Conservation (phyloP, 1,140 invertebrate genomes). For the Meteorus sp. region DNA sequence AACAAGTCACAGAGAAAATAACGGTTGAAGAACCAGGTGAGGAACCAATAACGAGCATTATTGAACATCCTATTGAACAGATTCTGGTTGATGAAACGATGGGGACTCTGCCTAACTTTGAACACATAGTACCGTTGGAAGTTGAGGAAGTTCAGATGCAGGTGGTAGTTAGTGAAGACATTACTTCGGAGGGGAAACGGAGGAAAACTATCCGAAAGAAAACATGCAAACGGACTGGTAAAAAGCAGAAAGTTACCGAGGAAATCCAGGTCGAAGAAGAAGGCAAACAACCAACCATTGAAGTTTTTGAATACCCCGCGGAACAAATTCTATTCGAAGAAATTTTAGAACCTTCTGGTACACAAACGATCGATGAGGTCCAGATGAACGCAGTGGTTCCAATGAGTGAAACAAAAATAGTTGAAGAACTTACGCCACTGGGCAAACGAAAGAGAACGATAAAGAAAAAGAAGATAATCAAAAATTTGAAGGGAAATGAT, state of each 20-base stretch:
- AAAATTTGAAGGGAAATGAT: conserved; percentile 33
- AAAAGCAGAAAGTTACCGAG: conserved; percentile 54
- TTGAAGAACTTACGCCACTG: conserved; percentile 30
- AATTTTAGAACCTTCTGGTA: conserved; percentile 19
- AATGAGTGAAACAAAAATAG: conserved; percentile 45
- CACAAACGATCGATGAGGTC: conserved; percentile 44
- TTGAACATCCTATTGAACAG: conserved; percentile 33
- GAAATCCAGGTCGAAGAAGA: conserved; percentile 59
- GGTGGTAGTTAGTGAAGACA: conserved; percentile 28
- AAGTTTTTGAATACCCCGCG: conserved; percentile 20
- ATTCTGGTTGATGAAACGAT: conserved; percentile 26
- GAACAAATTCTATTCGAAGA: conserved; percentile 29
- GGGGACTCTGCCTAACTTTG: conserved; percentile 1
- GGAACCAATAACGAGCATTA: conserved; percentile 45
- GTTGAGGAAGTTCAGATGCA: conserved; percentile 22
- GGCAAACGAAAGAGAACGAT: conserved; percentile 39
- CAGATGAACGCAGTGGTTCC: conserved; percentile 40
- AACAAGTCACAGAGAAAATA: conserved; percentile 40
- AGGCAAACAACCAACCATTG: conserved; percentile 37
- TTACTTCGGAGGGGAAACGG: conserved; percentile 21
- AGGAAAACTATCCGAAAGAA: conserved; percentile 32
- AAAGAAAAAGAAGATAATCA: conserved; percentile 32
- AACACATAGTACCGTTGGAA: conserved; percentile 22
- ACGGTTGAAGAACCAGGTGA: conserved; percentile 56
- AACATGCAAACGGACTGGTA: conserved; percentile 41